These are phyloP conservation scores for Agelaius phoeniceus DNA, from an alignment of 2,113 vertebrate genomes.

Conservation along the genomic window DNA sequence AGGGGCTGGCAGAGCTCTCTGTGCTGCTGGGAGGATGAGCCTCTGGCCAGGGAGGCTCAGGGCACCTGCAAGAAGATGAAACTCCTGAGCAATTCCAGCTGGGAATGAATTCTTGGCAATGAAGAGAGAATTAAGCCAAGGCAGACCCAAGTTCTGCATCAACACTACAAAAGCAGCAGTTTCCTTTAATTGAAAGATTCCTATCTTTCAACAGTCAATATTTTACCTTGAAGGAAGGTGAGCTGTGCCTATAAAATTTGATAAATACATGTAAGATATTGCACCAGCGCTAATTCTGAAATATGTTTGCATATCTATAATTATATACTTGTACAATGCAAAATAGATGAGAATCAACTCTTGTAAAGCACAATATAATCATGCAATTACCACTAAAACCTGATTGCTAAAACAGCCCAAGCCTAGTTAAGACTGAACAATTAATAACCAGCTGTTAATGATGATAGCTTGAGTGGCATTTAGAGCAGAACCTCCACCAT, in stretches of 20 bases:
- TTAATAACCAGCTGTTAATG: not conserved
- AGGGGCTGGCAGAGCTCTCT: slow-evolving; percentile 53
- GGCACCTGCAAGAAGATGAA: slow-evolving; percentile 47
- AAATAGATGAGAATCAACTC: not conserved
- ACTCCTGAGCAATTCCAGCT: not conserved
- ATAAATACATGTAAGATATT: not conserved
- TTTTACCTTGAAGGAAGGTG: not conserved
- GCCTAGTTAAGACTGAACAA: not conserved
- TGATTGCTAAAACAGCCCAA: not conserved
- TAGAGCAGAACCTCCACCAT: not conserved
- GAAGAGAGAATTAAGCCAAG: slow-evolving; percentile 17
- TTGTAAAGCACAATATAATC: not conserved
- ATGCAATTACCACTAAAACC: not conserved
- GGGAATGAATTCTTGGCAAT: not conserved
- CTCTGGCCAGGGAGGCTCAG: slow-evolving; percentile 65
- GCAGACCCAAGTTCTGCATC: not conserved
- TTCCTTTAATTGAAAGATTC: not conserved
- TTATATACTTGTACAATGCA: not conserved
- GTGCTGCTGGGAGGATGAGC: slow-evolving; percentile 63
- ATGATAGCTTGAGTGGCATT: not conserved
- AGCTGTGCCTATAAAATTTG: not conserved
- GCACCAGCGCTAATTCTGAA: not conserved
- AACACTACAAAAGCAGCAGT: not conserved
- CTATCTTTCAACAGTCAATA: not conserved
- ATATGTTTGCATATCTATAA: not conserved